Conservation (phyloP, 2,113 vertebrate species). For the Microtus pennsylvanicus region DNA sequence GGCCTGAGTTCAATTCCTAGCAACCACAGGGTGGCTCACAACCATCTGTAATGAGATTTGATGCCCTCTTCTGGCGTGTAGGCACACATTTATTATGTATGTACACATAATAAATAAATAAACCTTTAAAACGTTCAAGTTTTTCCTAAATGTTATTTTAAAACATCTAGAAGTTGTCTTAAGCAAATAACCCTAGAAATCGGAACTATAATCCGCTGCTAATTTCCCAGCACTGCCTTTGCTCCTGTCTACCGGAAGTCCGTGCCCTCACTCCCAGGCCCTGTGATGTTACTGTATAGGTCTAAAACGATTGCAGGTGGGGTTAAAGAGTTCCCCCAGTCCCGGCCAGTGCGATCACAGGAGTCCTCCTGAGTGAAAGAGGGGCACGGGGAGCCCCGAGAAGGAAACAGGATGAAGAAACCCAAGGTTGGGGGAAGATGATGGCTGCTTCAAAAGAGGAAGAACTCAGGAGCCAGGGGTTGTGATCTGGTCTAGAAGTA, state of each 20-base stretch:
- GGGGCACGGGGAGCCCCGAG: background rate
- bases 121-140: background rate
- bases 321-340: background rate
- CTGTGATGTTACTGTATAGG: background rate
- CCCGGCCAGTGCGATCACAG: background rate
- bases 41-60: too few relatives aligned
- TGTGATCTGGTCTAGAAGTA: background rate
- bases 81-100: too few relatives aligned
- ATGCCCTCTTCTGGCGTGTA: too few relatives aligned
- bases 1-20: too few relatives aligned
- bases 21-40: too few relatives aligned
- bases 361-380: background rate
- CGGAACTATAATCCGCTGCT: background rate
- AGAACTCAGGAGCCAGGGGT: background rate
- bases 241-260: background rate
- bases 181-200: conserved; percentile 47
- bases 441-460: background rate
- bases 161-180: conserved; percentile 43
- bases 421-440: background rate
- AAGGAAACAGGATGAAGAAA: background rate
- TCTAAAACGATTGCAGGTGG: background rate
- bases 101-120: too few relatives aligned
- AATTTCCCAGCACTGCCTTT: background rate
- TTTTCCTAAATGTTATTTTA: conserved; percentile 34
- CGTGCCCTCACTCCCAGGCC: background rate